A percentile compares a stretch with the other conserved stretches of the same genome.
Evolutionary conservation across 2,113 vertebrate species (phyloP).

Genomic region (Herpetotheres cachinnans): DNA sequence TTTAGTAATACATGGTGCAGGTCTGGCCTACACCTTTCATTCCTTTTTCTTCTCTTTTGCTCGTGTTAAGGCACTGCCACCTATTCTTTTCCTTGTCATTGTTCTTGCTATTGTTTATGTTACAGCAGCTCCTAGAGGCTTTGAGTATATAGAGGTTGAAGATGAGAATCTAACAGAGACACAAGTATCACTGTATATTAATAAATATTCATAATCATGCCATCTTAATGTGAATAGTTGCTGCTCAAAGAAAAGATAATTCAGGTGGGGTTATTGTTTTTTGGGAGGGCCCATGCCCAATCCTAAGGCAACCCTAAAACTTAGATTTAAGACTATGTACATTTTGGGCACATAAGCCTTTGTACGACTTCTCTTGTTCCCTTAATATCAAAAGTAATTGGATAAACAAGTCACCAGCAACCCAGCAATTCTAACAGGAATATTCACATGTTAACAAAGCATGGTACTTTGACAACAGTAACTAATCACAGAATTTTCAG

Average conservation of each 20-base stretch:
- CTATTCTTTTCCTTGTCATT: background rate
- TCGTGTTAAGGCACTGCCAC: background rate
- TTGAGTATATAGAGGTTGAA: background rate
- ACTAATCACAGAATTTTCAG: background rate
- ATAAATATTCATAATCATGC: background rate
- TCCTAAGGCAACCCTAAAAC: background rate
- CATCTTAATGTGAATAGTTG: background rate
- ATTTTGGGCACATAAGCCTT: background rate
- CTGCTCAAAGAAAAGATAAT: background rate
- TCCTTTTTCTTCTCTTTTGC: background rate
- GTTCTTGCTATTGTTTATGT: background rate
- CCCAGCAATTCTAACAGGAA: background rate
- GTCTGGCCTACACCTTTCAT: background rate
- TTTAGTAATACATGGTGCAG: background rate
- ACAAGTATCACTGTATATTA: background rate
- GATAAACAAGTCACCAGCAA: background rate
- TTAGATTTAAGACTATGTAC: background rate
- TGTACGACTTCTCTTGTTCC: background rate
- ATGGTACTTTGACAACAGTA: background rate
- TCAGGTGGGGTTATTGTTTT: background rate
- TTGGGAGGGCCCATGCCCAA: background rate
- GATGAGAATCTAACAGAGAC: background rate
- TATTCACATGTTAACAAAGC: background rate
- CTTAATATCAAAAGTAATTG: background rate
- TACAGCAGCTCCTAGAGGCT: slow-evolving; percentile 14